phyloP scores from a whole-genome alignment of 2,113 vertebrate genomes.

The Mobula birostris region DNA sequence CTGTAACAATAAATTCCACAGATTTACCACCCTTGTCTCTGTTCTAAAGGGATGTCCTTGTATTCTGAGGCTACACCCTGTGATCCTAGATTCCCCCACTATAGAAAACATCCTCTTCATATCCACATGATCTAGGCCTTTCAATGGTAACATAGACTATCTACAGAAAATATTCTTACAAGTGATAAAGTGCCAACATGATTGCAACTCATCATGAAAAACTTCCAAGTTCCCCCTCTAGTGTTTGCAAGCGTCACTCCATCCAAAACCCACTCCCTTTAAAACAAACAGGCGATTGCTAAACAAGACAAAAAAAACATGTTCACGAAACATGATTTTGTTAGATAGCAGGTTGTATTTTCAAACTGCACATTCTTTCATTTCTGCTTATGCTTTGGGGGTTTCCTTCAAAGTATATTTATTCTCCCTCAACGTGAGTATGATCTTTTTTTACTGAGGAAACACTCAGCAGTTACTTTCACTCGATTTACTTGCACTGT shows the following conservation, averaged over 20 bases:
- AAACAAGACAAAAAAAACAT: not conserved
- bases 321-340: not conserved
- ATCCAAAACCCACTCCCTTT: not conserved
- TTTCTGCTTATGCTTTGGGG: not conserved
- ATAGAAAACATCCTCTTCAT: too few species aligned
- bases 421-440: not conserved
- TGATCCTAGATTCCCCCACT: too few species aligned
- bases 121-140: too few species aligned
- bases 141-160: not conserved
- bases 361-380: not conserved
- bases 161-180: not conserved
- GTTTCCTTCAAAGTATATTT: not conserved
- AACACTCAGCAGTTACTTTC: constrained; percentile 9
- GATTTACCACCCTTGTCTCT: too few species aligned
- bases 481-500: not conserved
- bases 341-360: not conserved
- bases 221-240: not conserved
- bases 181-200: not conserved
- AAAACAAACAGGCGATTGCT: not conserved
- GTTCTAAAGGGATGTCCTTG: too few species aligned
- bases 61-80: too few species aligned
- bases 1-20: too few species aligned
- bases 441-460: not conserved
- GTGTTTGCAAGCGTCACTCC: not conserved
- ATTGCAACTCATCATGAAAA: not conserved